Evolutionary conservation across 2,113 vertebrate species (phyloP).

Genomic region (Datnioides undecimradiatus): DNA sequence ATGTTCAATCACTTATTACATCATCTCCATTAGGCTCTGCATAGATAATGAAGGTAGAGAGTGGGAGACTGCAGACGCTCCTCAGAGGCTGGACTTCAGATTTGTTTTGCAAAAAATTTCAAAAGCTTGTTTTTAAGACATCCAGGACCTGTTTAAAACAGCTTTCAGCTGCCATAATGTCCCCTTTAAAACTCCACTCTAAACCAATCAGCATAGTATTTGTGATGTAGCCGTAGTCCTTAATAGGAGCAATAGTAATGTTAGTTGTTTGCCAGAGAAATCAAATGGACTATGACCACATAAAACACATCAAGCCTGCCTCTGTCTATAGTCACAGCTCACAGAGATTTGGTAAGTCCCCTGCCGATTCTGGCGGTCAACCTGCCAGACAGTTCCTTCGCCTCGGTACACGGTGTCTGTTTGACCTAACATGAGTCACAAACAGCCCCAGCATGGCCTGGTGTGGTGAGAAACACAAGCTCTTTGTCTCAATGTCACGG

Average conservation of each 20-base stretch:
- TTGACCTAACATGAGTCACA: conserved; percentile 60
- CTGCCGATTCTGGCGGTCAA: conserved; percentile 35
- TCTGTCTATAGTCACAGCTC: conserved; percentile 7
- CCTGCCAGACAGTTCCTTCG: conserved; percentile 39
- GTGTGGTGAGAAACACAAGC: conserved; percentile 48
- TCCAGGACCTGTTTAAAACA: no score
- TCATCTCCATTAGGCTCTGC: conserved; percentile 40
- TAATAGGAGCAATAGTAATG: neutral
- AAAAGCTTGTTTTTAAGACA: no score
- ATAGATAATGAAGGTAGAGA: no score
- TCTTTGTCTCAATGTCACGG: conserved; percentile 61
- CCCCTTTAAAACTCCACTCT: neutral
- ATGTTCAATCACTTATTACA: conserved; percentile 56
- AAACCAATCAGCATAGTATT: neutral
- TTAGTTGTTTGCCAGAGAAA: neutral
- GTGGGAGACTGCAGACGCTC: no score
- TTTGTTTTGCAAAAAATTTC: no score
- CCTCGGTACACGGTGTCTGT: conserved; percentile 1
- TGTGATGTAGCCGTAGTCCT: neutral
- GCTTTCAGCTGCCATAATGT: no score
- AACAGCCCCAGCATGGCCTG: conserved; percentile 29
- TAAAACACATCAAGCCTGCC: neutral
- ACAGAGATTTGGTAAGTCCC: conserved; percentile 34
- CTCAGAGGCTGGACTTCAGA: no score
- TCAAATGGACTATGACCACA: neutral